Base-by-base conservation (phyloP, 2,888 invertebrate species). In the Octonoba sinensis region DNA sequence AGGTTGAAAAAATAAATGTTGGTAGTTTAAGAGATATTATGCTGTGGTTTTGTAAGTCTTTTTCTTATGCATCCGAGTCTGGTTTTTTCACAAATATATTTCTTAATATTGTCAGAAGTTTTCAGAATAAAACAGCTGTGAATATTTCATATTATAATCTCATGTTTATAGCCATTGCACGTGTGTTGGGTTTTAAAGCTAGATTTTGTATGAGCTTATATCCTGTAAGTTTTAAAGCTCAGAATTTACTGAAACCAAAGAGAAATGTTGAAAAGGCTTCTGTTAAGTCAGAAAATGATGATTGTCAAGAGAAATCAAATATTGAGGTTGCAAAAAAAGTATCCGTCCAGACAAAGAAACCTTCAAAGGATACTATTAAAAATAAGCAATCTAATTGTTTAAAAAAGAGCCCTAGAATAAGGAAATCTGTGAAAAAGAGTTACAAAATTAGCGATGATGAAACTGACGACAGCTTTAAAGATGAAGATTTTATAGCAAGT, bases 181-280 rank as follows among this genome's bases (percentile, higher is more conserved):
- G 97, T 87, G 92, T 93, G 54, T 90, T 97, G 85, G 96, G 96
- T 0, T 90, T 96, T 79, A 93, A 94, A 87, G 93, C 93, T 86
- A 91, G 97, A 67, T 88, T 97, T 47, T 92, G 97, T 83, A 90
- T 94, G 67, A 95, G 95, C 84, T 91, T 97, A 86, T 92, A 93
- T 86, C 93, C 95, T 2, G 89, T 94, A 73, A 92, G 94, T 0
- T 88, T 95, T 79, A 93, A 92, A 88, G 93, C 94, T 44, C 90
- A 91, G 3, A 89, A 84, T 67, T 67, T 85, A 47, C 64, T 85
- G 20, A 77, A 78, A 67, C 3, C 3, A 36, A 36, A 36, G 6
- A 36, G 36, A 36, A 4, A 36, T 36, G 36, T 36, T 4, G 8
- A 36, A 36, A 36, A 6, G 3, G 36, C 36, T 36, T 36, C 36